Percentiles rank a stretch among this genome's conserved stretches.
Conservation (phyloP, 2,888 invertebrate species). For the Aphidius colemani region DNA sequence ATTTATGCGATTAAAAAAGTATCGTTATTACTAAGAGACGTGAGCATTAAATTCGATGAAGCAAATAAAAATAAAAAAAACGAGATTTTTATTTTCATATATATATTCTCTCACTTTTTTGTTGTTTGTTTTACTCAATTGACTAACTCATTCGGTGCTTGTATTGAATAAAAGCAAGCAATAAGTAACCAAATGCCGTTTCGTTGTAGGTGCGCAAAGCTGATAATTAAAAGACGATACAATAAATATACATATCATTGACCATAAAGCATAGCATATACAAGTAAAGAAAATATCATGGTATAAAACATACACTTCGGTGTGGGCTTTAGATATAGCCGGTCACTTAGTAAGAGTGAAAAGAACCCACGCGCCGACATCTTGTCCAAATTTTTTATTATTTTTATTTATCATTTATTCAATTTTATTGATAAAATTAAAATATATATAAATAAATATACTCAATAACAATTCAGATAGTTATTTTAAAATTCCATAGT, state of each 20-base stretch:
- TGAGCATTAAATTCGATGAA: conserved; percentile 47
- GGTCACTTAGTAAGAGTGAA: conserved; percentile 34
- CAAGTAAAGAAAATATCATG: neutral
- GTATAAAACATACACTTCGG: conserved; percentile 26
- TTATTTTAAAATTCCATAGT: too few relatives aligned
- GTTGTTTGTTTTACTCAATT: too few relatives aligned
- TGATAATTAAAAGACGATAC: conserved; percentile 62
- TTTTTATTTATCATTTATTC: neutral
- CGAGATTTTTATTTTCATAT: conserved; percentile 6
- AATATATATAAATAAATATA: too few relatives aligned
- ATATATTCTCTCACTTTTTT: too few relatives aligned
- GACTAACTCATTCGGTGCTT: too few relatives aligned
- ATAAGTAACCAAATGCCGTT: conserved; percentile 59
- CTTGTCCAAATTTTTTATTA: conserved; percentile 43
- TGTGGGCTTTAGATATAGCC: conserved; percentile 45
- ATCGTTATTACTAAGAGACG: conserved; percentile 32
- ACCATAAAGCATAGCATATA: conserved; percentile 53
- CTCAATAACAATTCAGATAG: too few relatives aligned
- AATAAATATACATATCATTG: conserved; percentile 60
- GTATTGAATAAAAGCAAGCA: conserved; percentile 40
- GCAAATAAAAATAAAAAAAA: conserved; percentile 10
- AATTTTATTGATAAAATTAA: neutral
- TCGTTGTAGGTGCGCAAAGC: conserved; percentile 57
- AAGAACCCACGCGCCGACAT: conserved; percentile 55
- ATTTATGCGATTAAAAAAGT: conserved; percentile 26